A percentile compares a stretch with the other conserved stretches of the same genome.
These are phyloP conservation scores for Drosophila ironensis DNA, from an alignment of 1,140 invertebrate genomes.

Conservation along the genomic window DNA sequence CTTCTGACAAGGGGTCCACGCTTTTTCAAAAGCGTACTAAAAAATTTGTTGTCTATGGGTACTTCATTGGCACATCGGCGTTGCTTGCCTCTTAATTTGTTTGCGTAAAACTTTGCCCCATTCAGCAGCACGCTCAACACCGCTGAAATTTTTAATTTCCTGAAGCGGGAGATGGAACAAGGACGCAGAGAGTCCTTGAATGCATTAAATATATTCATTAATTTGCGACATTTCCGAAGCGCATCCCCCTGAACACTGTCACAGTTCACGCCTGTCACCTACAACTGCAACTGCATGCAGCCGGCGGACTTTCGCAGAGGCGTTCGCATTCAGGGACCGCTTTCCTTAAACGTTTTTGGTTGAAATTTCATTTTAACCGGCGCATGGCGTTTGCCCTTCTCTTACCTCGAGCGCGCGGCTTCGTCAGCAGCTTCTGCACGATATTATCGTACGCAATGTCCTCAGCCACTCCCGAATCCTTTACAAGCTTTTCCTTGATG, in stretches of 20 bases:
- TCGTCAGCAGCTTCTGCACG: slow-evolving; percentile 90
- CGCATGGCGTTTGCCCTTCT: slow-evolving; percentile 2
- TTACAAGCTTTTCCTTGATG: slow-evolving; percentile 95
- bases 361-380: slow-evolving; percentile 37
- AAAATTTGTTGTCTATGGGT: background rate
- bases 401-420: slow-evolving; percentile 92
- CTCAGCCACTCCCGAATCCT: slow-evolving; percentile 96
- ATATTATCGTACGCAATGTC: slow-evolving; percentile 94
- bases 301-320: background rate
- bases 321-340: slow-evolving; percentile 3
- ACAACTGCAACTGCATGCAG: background rate
- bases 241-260: background rate
- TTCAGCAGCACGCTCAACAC: background rate
- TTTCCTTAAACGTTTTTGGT: slow-evolving; percentile 50
- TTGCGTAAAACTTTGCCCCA: slow-evolving; percentile 7
- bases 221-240: slow-evolving; percentile 46
- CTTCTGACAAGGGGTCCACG: background rate
- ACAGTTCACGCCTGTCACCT: background rate
- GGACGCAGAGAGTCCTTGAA: background rate
- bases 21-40: background rate
- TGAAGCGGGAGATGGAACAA: background rate
- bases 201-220: slow-evolving; percentile 50
- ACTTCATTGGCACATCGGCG: slow-evolving; percentile 1
- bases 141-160: slow-evolving; percentile 33
- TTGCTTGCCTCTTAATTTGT: slow-evolving; percentile 13